Conservation (phyloP, 2,797 vertebrate genomes). For the Pagetopsis macropterus region DNA sequence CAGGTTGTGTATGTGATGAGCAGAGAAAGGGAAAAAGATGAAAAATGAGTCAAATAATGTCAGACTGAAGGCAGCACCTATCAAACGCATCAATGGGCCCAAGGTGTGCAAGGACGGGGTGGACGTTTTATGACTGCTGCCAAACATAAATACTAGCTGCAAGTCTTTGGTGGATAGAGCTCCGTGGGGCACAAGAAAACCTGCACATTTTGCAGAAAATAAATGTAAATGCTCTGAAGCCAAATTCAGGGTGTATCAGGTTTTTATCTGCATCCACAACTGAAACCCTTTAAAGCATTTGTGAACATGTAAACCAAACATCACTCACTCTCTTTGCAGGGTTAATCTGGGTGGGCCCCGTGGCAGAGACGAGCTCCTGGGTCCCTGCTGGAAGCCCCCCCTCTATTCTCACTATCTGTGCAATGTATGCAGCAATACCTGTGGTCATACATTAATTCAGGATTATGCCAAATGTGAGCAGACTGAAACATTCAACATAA, state of each 20-base stretch:
- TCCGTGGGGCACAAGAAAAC: slow-evolving; percentile 31
- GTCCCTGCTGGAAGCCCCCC: neutral
- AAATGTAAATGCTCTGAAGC: slow-evolving; percentile 58
- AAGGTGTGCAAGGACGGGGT: slow-evolving; percentile 75
- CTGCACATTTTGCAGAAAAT: slow-evolving; percentile 59
- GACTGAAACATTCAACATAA: neutral
- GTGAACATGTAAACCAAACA: slow-evolving; percentile 29
- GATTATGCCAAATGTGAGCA: slow-evolving; percentile 2
- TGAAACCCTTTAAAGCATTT: slow-evolving; percentile 29
- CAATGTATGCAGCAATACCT: neutral
- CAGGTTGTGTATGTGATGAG: slow-evolving; percentile 37
- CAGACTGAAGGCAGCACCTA: slow-evolving; percentile 68
- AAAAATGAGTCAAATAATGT: slow-evolving; percentile 77
- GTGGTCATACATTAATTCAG: neutral
- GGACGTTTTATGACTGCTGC: slow-evolving; percentile 69
- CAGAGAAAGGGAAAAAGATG: slow-evolving; percentile 56
- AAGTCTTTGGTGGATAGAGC: slow-evolving; percentile 47
- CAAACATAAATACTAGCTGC: slow-evolving; percentile 74
- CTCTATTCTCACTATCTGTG: slow-evolving; percentile 14
- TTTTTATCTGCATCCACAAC: slow-evolving; percentile 38
- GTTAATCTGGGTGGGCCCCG: slow-evolving; percentile 18
- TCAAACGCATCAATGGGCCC: slow-evolving; percentile 74
- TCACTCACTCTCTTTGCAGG: slow-evolving; percentile 16
- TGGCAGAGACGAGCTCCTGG: neutral
- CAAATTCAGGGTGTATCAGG: slow-evolving; percentile 35